Evolutionary conservation across 2,888 invertebrate species (phyloP).

Genomic region (Lypha dubia): DNA sequence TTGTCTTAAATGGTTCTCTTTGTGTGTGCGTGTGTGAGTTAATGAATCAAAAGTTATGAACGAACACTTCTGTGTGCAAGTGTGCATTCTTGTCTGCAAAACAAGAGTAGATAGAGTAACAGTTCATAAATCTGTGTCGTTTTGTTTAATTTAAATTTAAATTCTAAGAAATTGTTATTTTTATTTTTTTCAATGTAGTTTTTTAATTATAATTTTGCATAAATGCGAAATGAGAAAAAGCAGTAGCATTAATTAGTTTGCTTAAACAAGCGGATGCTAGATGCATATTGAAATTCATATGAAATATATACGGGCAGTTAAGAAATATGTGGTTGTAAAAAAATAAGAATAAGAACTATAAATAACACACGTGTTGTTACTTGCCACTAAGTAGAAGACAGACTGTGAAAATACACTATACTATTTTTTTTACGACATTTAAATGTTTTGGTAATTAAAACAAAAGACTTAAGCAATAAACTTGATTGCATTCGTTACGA

Average conservation of each 20-base stretch:
- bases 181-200: not conserved
- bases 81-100: not conserved
- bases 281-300: slow-evolving; percentile 19
- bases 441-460: slow-evolving; percentile 25
- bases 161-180: slow-evolving; percentile 62
- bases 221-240: slow-evolving; percentile 37
- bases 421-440: not conserved
- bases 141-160: slow-evolving; percentile 52
- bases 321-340: slow-evolving; percentile 31
- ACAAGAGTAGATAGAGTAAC: slow-evolving; percentile 12
- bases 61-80: not conserved
- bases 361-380: slow-evolving; percentile 45
- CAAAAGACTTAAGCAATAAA: slow-evolving; percentile 56
- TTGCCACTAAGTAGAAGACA: not conserved
- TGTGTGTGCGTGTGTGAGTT: slow-evolving; percentile 34
- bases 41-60: slow-evolving; percentile 24
- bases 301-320: slow-evolving; percentile 20
- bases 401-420: not conserved
- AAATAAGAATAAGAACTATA: slow-evolving; percentile 34
- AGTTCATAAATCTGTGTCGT: slow-evolving; percentile 55
- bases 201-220: slow-evolving; percentile 57
- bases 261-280: slow-evolving; percentile 61
- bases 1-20: slow-evolving; percentile 1
- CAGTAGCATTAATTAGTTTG: slow-evolving; percentile 49
- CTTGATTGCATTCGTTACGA: not conserved